Evolutionary conservation across 2,888 invertebrate genomes (phyloP), one percentile per base, ranked within the genome.

Genomic region (Anticlea derivata): DNA sequence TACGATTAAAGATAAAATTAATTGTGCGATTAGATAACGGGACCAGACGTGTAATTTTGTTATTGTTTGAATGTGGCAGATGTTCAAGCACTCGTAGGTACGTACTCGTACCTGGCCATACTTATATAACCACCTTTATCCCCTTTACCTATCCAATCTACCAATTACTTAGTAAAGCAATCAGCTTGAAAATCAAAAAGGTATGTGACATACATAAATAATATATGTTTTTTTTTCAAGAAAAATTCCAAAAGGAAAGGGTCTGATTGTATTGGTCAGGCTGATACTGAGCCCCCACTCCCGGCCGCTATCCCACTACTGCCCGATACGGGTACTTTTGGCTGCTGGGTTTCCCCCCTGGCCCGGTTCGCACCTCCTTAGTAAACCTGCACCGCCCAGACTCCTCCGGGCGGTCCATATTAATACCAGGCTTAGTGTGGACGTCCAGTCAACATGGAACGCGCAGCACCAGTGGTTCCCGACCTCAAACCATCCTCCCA

Each of bases 321-420:
- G 97, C 96, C 93, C 95, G 93, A 96, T 97, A 96, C 97, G 97
- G 97, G 94, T 96, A 96, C 97, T 98, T 97, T 98, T 97, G 97
- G 97, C 97, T 98, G 98, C 97, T 98, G 96, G 94, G 96, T 97
- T 96, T 95, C 97, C 96, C 96, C 96, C 95, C 98, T 98, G 97
- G 96, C 97, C 98, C 98, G 96, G 93, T 98, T 92, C 97, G 95
- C 96, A 96, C 94, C 97, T 97, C 98, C 94, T 98, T 97, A 96
- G 94, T 93, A 93, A 96, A 98, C 98, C 90, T 90, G 89, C 85
- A 86, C 79, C 80, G 71, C 83, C 82, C 82, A 72, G 93, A 94
- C 94, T 98, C 96, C 97, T 94, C 95, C 93, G 86, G 93, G 93
- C 92, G 92, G 91, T 92, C 97, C 97, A 98, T 97, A 96, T 98